Evolutionary conservation across 1,140 invertebrate genomes (phyloP).

Genomic region (Cyclina sinensis): DNA sequence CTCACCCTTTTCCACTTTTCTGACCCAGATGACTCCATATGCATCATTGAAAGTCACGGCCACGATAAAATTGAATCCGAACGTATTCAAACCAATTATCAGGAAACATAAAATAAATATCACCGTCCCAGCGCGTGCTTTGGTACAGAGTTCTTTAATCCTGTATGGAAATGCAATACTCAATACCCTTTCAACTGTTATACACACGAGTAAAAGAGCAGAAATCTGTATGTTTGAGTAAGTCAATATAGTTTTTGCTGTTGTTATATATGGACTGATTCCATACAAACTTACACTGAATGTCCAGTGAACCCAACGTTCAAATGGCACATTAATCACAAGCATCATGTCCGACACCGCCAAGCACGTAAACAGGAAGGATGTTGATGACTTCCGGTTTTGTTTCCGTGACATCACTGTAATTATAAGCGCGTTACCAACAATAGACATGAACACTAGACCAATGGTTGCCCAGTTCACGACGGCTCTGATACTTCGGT

Average conservation of each 20-base stretch:
- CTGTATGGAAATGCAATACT: constrained; percentile 9
- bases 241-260: neutral
- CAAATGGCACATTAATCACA: constrained; percentile 1
- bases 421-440: constrained; percentile 7
- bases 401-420: constrained; percentile 6
- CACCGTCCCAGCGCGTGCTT: neutral
- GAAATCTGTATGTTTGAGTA: constrained; percentile 28
- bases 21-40: neutral
- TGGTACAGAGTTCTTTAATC: neutral
- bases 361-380: neutral
- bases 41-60: neutral
- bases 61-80: neutral
- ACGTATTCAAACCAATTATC: neutral
- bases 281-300: neutral
- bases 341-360: constrained; percentile 19
- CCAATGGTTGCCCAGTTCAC: neutral
- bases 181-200: neutral
- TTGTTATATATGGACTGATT: neutral
- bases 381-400: constrained; percentile 15
- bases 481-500: neutral
- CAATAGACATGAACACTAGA: neutral
- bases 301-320: constrained; percentile 2
- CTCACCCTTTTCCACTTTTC: neutral
- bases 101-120: neutral
- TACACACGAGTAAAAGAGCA: neutral